These are phyloP conservation scores for Norana najaformis DNA, from an alignment of 2,888 invertebrate genomes.

Conservation along the genomic window DNA sequence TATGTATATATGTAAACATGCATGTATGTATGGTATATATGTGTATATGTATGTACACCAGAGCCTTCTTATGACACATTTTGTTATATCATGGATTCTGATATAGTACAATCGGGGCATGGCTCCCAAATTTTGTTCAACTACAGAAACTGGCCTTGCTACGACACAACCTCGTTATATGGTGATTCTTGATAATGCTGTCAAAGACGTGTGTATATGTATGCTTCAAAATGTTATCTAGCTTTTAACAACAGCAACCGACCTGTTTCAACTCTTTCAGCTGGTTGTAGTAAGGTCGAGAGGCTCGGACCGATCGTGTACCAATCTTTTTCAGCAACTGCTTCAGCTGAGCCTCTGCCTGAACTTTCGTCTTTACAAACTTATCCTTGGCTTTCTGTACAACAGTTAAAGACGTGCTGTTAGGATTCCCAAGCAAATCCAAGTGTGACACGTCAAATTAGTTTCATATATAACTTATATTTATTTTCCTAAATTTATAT, in stretches of 20 bases:
- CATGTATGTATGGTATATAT: no score
- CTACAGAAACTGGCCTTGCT: no score
- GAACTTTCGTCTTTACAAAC: slow-evolving; percentile 81
- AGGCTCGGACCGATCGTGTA: slow-evolving; percentile 79
- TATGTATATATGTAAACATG: no score
- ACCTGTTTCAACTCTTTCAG: slow-evolving; percentile 73
- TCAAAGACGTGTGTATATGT: background rate
- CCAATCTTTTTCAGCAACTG: slow-evolving; percentile 80
- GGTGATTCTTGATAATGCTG: no score
- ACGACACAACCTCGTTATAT: no score
- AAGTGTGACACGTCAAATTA: background rate
- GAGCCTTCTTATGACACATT: no score
- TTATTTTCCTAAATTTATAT: background rate
- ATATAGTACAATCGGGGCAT: no score
- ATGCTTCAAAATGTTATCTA: background rate
- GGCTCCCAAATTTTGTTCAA: no score
- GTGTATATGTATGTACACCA: no score
- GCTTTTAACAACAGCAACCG: background rate
- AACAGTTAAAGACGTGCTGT: background rate
- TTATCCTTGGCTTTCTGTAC: slow-evolving; percentile 40
- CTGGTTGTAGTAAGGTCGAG: slow-evolving; percentile 87
- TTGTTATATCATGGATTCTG: no score
- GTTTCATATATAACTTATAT: no score
- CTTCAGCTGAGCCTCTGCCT: slow-evolving; percentile 81
- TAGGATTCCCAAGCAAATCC: background rate